A percentile compares a stretch with the other conserved stretches of the same genome.
Evolutionary conservation across 2,888 invertebrate species (phyloP).

Genomic region (Lasioglossum vierecki): DNA sequence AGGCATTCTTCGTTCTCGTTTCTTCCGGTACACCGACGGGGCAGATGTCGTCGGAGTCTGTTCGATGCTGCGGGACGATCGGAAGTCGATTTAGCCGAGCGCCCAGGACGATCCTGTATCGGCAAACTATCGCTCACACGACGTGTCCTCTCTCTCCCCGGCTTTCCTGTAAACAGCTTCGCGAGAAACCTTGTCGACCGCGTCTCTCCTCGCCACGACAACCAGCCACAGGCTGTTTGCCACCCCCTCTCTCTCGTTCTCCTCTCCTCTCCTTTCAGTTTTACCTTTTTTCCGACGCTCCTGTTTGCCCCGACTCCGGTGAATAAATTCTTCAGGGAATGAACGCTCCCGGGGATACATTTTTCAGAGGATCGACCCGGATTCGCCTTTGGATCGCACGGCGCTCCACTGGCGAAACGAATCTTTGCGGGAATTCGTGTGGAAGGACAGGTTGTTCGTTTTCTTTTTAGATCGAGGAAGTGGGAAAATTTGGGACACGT

Average conservation of each 20-base stretch:
- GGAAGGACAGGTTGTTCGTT: background rate
- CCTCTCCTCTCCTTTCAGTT: background rate
- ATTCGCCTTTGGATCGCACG: background rate
- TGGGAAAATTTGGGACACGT: background rate
- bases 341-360: background rate
- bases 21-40: background rate
- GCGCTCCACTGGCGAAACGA: background rate
- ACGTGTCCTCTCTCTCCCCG: background rate
- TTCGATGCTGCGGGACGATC: conserved; percentile 32
- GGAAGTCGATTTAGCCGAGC: conserved; percentile 46
- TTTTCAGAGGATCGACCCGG: background rate
- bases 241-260: background rate
- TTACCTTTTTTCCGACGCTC: background rate
- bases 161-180: conserved; percentile 37
- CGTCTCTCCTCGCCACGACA: background rate
- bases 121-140: conserved; percentile 37
- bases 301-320: background rate
- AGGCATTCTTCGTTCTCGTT: background rate
- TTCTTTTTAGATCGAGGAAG: background rate
- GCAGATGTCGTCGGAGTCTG: conserved; percentile 44
- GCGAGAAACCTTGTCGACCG: conserved; percentile 26
- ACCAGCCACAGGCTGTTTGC: background rate
- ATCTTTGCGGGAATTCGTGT: background rate
- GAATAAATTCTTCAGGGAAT: background rate
- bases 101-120: conserved; percentile 10